Evolutionary conservation across 1,140 invertebrate species (phyloP).

Genomic region (Mya arenaria): DNA sequence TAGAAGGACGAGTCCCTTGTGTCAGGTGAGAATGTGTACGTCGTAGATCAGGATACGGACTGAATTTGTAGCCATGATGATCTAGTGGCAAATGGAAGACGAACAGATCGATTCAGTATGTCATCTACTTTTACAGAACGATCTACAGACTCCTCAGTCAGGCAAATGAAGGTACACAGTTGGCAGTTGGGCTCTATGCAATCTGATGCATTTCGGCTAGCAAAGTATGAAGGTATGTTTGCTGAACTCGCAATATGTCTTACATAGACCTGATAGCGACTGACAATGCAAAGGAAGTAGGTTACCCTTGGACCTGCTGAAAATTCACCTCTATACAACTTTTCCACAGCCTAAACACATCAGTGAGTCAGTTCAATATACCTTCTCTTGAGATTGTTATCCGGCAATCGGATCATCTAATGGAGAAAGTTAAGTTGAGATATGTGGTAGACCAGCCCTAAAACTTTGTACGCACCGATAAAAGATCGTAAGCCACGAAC

Average conservation of each 20-base stretch:
- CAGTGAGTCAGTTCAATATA: constrained; percentile 41
- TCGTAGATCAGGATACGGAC: constrained; percentile 47
- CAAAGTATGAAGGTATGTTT: constrained; percentile 54
- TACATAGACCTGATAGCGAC: constrained; percentile 29
- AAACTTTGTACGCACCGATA: constrained; percentile 58
- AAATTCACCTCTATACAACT: constrained; percentile 55
- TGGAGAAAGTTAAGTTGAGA: not conserved
- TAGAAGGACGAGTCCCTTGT: constrained; percentile 51
- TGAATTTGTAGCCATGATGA: constrained; percentile 48
- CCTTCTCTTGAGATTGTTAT: constrained; percentile 25
- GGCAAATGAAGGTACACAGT: constrained; percentile 55
- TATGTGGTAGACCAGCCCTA: constrained; percentile 23
- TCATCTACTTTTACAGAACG: not conserved
- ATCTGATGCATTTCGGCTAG: constrained; percentile 52
- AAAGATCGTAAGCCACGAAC: constrained; percentile 54
- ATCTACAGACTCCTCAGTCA: too few species aligned
- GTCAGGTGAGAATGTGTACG: constrained; percentile 13
- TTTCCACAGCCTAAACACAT: constrained; percentile 49
- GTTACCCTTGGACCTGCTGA: constrained; percentile 53
- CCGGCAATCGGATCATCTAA: constrained; percentile 38
- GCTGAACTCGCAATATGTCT: constrained; percentile 33
- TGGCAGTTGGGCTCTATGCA: constrained; percentile 30
- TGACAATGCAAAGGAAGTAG: constrained; percentile 52
- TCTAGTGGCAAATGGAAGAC: constrained; percentile 52
- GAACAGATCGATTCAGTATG: constrained; percentile 15